These are phyloP conservation scores for Sesia bembeciformis DNA, from an alignment of 2,888 invertebrate genomes.

Conservation along the genomic window DNA sequence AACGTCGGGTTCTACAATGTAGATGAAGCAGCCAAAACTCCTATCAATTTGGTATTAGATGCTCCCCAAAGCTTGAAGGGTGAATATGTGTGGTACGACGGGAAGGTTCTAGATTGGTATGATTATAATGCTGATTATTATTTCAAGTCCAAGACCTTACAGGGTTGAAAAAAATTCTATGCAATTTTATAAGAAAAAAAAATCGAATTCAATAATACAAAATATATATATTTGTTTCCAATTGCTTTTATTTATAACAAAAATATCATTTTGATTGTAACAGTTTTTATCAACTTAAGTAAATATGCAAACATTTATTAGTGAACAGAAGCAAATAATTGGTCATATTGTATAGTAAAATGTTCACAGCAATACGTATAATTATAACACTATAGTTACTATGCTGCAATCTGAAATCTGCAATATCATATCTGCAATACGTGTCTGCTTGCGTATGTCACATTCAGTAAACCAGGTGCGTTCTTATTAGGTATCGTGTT, in stretches of 20 bases:
- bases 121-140: conserved; percentile 39
- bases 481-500: too few relatives aligned
- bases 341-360: too few relatives aligned
- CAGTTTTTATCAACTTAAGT: too few relatives aligned
- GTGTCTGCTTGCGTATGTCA: too few relatives aligned
- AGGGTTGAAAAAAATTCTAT: not conserved
- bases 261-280: not conserved
- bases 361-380: too few relatives aligned
- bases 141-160: conserved; percentile 29
- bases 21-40: conserved; percentile 73
- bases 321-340: too few relatives aligned
- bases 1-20: conserved; percentile 72
- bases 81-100: conserved; percentile 78
- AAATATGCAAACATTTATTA: too few relatives aligned
- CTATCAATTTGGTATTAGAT: conserved; percentile 67
- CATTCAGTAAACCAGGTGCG: too few relatives aligned
- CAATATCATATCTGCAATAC: too few relatives aligned
- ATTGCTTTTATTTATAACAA: not conserved
- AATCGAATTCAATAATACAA: not conserved
- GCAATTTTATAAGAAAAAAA: too few relatives aligned
- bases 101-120: conserved; percentile 72
- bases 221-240: conserved; percentile 1
- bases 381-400: too few relatives aligned
- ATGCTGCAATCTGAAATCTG: too few relatives aligned
- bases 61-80: conserved; percentile 73